Evolutionary conservation across 2,113 vertebrate genomes (phyloP).

Genomic region (Anoura caudifer): DNA sequence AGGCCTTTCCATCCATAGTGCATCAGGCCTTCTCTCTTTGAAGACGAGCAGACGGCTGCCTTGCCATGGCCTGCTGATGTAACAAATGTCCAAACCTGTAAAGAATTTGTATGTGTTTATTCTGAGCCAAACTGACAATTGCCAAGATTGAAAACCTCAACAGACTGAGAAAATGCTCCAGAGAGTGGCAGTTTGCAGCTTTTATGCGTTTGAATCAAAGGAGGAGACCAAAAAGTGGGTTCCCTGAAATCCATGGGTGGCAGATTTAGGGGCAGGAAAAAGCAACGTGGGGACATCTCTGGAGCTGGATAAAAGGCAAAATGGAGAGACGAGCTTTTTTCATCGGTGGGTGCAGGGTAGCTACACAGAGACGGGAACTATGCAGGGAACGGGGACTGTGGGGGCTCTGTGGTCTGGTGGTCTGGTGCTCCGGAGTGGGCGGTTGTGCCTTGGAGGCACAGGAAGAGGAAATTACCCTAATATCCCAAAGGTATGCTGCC

Average conservation of each 20-base stretch:
- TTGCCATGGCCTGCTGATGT: accelerated
- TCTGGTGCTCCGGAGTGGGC: not conserved
- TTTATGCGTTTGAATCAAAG: not conserved
- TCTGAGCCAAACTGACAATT: not conserved
- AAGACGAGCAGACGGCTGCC: not conserved
- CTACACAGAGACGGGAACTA: not conserved
- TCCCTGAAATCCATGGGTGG: not conserved
- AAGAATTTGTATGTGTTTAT: not conserved
- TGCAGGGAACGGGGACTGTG: not conserved
- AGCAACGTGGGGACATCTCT: not conserved
- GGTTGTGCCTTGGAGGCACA: not conserved
- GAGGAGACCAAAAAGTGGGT: not conserved
- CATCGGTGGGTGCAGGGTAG: not conserved
- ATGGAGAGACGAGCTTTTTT: not conserved
- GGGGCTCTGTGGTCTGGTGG: not conserved
- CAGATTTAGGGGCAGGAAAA: no score
- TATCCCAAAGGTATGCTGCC: no score
- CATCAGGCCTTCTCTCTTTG: accelerated
- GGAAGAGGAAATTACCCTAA: not conserved
- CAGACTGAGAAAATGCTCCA: not conserved
- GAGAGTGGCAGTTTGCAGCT: not conserved
- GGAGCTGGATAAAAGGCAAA: not conserved
- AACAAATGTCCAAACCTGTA: not conserved
- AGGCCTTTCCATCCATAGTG: accelerated
- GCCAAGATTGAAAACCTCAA: not conserved